phyloP scores from a whole-genome alignment of 2,888 invertebrate species.

The Stegophylla sp. region DNA sequence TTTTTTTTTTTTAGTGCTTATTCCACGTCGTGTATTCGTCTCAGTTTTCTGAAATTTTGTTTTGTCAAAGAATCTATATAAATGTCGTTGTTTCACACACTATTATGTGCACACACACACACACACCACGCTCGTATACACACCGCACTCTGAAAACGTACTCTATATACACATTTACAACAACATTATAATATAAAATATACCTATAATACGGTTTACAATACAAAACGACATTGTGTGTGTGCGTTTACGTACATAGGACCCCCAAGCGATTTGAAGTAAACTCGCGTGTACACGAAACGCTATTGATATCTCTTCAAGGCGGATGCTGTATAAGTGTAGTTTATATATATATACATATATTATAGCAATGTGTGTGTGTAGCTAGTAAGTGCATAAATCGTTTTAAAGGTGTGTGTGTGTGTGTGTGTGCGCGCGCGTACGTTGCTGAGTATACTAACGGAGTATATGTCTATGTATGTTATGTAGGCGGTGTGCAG shows the following conservation, averaged over 20 bases:
- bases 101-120: background rate
- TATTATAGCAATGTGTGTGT: background rate
- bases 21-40: constrained; percentile 6
- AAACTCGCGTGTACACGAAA: background rate
- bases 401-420: constrained; percentile 37
- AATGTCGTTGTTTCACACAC: constrained; percentile 27
- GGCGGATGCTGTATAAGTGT: background rate
- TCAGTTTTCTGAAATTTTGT: constrained; percentile 20
- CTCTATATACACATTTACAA: background rate
- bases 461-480: background rate
- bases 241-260: background rate
- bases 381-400: constrained; percentile 28
- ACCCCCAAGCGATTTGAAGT: constrained; percentile 14
- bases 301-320: constrained; percentile 22
- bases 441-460: background rate
- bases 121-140: too few species aligned
- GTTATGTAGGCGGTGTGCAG: background rate
- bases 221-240: constrained; percentile 22
- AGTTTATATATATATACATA: background rate
- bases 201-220: background rate
- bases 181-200: background rate
- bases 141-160: background rate
- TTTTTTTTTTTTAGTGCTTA: constrained; percentile 2
- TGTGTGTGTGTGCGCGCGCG: background rate
- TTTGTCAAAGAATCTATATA: constrained; percentile 31